A percentile compares a stretch with the other conserved stretches of the same genome.
These are phyloP conservation scores for Ceryle rudis DNA, from an alignment of 2,797 vertebrate genomes.

Conservation along the genomic window DNA sequence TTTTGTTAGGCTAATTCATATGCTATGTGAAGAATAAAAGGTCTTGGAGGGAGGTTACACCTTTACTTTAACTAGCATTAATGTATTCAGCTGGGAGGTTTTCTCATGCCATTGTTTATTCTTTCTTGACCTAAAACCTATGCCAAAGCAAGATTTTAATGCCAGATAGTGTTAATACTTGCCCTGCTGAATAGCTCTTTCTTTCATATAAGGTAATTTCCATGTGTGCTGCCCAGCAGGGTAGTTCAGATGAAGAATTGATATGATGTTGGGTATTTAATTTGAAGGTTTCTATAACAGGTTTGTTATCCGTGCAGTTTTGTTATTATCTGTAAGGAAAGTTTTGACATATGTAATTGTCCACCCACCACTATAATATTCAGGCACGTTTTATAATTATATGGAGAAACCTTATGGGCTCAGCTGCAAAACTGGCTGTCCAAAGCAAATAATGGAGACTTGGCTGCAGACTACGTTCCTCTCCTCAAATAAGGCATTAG, in stretches of 20 bases:
- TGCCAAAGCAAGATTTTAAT: constrained; percentile 36
- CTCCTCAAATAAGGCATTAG: constrained; percentile 13
- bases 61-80: neutral
- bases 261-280: constrained; percentile 52
- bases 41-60: neutral
- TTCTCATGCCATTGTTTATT: constrained; percentile 16
- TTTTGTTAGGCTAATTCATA: neutral
- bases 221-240: constrained; percentile 30
- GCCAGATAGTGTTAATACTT: constrained; percentile 39
- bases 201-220: constrained; percentile 50
- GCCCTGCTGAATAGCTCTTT: constrained; percentile 9
- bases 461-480: neutral
- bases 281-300: constrained; percentile 37
- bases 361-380: constrained; percentile 35
- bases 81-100: neutral
- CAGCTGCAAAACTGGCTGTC: constrained; percentile 38
- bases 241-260: constrained; percentile 43
- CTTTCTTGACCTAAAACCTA: constrained; percentile 1
- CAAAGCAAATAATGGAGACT: constrained; percentile 57
- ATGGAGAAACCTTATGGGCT: constrained; percentile 49
- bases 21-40: neutral
- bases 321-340: constrained; percentile 53
- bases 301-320: constrained; percentile 32
- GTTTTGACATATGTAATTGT: constrained; percentile 65
- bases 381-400: constrained; percentile 38